Percentiles rank a stretch among this genome's conserved stretches.
Conservation (phyloP, 2,113 vertebrate species). For the Phyllostomus discolor region DNA sequence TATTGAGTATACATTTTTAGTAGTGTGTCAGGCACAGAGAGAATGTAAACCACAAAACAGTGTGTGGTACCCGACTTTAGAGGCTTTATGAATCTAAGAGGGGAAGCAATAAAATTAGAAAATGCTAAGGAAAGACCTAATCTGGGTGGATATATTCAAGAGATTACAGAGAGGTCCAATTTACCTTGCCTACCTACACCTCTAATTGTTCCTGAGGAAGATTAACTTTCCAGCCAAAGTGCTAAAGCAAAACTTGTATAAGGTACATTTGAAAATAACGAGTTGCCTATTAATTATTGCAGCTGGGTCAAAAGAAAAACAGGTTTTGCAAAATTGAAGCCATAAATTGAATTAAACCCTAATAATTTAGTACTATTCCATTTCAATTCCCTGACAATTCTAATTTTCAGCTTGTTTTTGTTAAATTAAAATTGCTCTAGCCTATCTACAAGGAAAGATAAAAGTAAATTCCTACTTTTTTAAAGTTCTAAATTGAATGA, state of each 20-base stretch:
- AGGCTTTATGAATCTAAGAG: neutral
- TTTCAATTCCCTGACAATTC: conserved; percentile 12
- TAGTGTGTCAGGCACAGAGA: neutral
- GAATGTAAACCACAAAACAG: neutral
- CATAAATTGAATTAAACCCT: conserved; percentile 25
- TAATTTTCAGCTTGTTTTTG: conserved; percentile 33
- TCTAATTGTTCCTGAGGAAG: neutral
- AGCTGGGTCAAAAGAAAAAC: neutral
- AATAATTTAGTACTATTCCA: neutral
- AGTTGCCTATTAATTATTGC: neutral
- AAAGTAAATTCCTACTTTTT: conserved; percentile 43
- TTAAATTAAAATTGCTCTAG: conserved; percentile 45
- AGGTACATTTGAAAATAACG: neutral
- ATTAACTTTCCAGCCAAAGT: neutral
- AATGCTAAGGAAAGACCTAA: conserved; percentile 15
- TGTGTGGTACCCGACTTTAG: neutral
- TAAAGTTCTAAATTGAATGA: conserved; percentile 40
- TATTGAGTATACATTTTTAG: neutral
- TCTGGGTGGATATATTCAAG: neutral
- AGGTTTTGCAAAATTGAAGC: conserved; percentile 19
- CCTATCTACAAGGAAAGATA: conserved; percentile 15
- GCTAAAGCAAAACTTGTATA: neutral
- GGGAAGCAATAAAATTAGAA: neutral
- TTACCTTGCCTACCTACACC: neutral
- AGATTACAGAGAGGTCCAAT: neutral